Conservation (phyloP, 2,797 vertebrate genomes). For the Sebastes trivittatus region DNA sequence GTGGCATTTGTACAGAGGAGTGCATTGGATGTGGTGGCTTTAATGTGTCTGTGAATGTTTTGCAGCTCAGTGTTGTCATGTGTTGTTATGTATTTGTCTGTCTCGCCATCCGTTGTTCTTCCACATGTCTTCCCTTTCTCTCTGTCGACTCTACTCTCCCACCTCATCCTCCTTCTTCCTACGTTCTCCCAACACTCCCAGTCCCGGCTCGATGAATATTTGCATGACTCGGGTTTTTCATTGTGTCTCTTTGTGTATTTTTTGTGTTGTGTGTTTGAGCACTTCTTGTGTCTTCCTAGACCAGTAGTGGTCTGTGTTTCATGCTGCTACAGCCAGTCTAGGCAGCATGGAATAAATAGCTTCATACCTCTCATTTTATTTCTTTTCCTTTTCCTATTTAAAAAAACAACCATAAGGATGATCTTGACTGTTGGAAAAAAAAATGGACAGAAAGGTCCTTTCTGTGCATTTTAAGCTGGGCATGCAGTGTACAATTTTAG, state of each 20-base stretch:
- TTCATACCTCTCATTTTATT: not conserved
- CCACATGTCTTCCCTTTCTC: not conserved
- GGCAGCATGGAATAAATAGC: constrained; percentile 36
- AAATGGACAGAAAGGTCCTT: not conserved
- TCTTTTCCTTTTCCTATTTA: not conserved
- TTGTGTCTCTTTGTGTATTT: constrained; percentile 12
- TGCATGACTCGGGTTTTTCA: constrained; percentile 36
- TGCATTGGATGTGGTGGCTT: constrained; percentile 55
- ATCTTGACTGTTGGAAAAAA: not conserved
- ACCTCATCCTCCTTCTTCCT: not conserved
- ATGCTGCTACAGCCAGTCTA: constrained; percentile 57
- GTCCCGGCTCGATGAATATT: not conserved
- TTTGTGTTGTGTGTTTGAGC: constrained; percentile 31
- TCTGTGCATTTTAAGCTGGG: not conserved
- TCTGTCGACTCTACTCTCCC: not conserved
- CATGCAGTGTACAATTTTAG: no score
- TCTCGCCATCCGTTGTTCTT: not conserved
- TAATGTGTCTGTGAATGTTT: constrained; percentile 41
- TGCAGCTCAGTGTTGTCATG: constrained; percentile 11
- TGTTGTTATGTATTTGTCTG: constrained; percentile 9
- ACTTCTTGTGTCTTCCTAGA: constrained; percentile 22
- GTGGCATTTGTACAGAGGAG: constrained; percentile 41
- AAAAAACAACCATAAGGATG: not conserved
- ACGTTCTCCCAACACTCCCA: not conserved
- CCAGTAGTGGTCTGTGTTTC: constrained; percentile 23